Evolutionary conservation across 1,140 invertebrate species (phyloP), one percentile per base, ranked within the genome.

Genomic region (Drosophila lowei): DNA sequence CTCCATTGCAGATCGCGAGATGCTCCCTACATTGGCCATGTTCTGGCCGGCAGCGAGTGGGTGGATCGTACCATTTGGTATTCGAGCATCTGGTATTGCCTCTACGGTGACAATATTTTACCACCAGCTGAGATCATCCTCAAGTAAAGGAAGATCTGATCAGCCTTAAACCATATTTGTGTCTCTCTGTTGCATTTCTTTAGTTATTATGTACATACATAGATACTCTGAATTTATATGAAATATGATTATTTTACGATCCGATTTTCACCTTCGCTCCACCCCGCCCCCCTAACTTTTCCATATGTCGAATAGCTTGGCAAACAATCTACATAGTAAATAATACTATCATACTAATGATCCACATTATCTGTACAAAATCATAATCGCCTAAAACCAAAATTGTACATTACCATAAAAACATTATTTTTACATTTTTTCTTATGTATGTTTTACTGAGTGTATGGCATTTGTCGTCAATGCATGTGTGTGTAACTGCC

Each of bases 51-150:
- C 54, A 93, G 93, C 18, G 94, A 94, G 21, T 94, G 94, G 57
- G 93, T 95, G 21, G 94, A 96, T 46, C 93, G 95, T 70, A 93
- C 96, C 7, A 94, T 93, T 57, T 97, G 96, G 95, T 93, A 96
- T 60, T 93, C 95, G 9, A 95, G 95, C 15, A 94, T 97, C 92
- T 92, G 95, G 56, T 93, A 95, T 72, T 94, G 94, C 1, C 93
- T 96, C 79, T 94, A 96, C 88, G 77, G 92, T 7, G 88, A 91
- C 21, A 92, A 91, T 50, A 91, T 94, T 49, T 65, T 93, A 44
- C 93, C 93, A 5, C 92, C 92, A 7, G 92, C 92, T 0, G 81
- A 93, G 47, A 92, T 93, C 18, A 92, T 94, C 43, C 91, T 93
- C 52, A 92, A 92, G 16, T 93, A 68, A 42, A 23, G 57, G 66